phyloP scores from a whole-genome alignment of 2,797 vertebrate genomes.

The Xenentodon cancila region DNA sequence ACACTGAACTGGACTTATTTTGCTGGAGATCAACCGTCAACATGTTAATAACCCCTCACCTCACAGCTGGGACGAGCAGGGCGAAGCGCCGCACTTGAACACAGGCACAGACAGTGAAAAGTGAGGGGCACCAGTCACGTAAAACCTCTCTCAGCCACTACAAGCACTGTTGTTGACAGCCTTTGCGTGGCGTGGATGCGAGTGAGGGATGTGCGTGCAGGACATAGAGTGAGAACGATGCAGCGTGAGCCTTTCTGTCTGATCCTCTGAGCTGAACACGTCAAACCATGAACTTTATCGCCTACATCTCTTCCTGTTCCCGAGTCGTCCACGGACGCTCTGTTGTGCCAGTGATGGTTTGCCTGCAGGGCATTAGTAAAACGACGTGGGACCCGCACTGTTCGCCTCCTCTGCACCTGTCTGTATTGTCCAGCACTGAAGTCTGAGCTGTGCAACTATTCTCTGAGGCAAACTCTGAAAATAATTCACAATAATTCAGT shows the following conservation, averaged over 20 bases:
- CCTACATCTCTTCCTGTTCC: slow-evolving; percentile 71
- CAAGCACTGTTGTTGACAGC: slow-evolving; percentile 18
- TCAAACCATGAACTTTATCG: slow-evolving; percentile 68
- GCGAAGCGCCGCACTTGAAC: slow-evolving; percentile 19
- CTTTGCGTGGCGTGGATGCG: slow-evolving; percentile 37
- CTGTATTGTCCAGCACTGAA: slow-evolving; percentile 28
- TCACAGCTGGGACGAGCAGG: slow-evolving; percentile 23
- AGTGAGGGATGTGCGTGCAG: slow-evolving; percentile 51
- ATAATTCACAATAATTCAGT: slow-evolving; percentile 23
- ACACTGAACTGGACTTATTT: slow-evolving; percentile 27
- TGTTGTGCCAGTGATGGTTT: slow-evolving; percentile 48
- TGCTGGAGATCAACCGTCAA: slow-evolving; percentile 19
- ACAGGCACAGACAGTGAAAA: slow-evolving; percentile 27
- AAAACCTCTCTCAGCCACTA: slow-evolving; percentile 25
- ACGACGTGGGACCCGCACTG: slow-evolving; percentile 38
- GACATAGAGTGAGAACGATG: slow-evolving; percentile 39
- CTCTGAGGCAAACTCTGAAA: slow-evolving; percentile 30
- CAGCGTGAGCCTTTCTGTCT: slow-evolving; percentile 47
- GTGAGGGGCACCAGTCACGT: slow-evolving; percentile 23
- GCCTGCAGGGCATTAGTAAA: slow-evolving; percentile 44
- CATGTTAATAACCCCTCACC: slow-evolving; percentile 32
- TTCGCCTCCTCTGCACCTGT: slow-evolving; percentile 47
- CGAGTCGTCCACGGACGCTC: slow-evolving; percentile 43
- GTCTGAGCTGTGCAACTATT: slow-evolving; percentile 23
- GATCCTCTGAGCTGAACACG: slow-evolving; percentile 62